Evolutionary conservation across 2,113 vertebrate species (phyloP).

Genomic region (Entosphenus tridentatus): DNA sequence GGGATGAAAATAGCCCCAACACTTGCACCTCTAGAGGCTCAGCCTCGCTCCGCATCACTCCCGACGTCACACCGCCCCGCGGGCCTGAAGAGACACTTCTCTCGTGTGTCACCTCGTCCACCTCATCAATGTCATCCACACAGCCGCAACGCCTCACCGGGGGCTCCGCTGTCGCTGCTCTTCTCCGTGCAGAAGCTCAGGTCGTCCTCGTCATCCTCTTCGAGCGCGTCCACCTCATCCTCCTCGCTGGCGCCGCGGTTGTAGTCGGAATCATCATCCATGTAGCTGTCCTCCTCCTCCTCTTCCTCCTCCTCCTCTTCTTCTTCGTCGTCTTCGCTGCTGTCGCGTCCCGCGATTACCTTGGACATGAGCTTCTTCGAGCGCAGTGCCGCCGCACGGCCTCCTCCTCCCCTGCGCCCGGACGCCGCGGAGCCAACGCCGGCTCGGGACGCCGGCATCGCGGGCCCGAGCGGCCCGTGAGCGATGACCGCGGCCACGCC

Average conservation of each 20-base stretch:
- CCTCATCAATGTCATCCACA: background rate
- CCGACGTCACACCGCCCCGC: too few species aligned
- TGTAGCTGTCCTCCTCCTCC: background rate
- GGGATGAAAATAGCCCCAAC: too few species aligned
- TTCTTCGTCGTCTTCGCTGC: conserved; percentile 2
- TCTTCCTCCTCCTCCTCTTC: background rate
- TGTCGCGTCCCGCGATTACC: background rate
- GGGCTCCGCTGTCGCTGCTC: too few species aligned
- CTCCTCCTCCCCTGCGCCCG: background rate
- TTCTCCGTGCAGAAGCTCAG: too few species aligned
- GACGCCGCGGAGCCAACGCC: background rate
- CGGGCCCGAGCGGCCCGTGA: conserved; percentile 1
- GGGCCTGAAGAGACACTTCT: background rate
- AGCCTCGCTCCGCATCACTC: too few species aligned
- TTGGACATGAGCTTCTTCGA: conserved; percentile 6
- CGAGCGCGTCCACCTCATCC: conserved; percentile 1
- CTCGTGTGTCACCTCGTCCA: background rate
- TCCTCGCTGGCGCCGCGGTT: background rate
- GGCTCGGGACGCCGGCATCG: background rate
- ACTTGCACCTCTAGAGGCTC: too few species aligned
- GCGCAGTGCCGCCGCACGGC: conserved; percentile 4
- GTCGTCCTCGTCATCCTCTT: background rate
- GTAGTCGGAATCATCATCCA: background rate
- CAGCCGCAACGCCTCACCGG: too few species aligned
- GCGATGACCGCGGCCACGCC: conserved; percentile 3